Percentiles rank a stretch among this genome's conserved stretches.
Conservation (phyloP, 1,140 invertebrate genomes). For the Dendrolimus punctatus region DNA sequence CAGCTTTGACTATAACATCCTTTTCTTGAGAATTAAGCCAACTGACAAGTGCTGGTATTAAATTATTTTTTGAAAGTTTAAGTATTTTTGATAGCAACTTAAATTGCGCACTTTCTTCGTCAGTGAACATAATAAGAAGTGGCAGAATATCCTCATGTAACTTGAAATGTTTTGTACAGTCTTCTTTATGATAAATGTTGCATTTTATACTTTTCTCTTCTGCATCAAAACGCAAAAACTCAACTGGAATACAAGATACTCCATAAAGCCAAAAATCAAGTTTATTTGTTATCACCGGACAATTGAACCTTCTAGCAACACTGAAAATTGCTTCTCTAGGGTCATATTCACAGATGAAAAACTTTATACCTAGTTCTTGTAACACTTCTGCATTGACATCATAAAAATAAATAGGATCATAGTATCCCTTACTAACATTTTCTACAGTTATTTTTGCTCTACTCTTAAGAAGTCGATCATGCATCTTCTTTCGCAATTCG, state of each 20-base stretch:
- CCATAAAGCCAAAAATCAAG: constrained; percentile 21
- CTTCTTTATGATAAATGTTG: constrained; percentile 12
- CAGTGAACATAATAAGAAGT: too few species aligned
- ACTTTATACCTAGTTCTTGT: constrained; percentile 20
- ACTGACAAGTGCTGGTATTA: too few species aligned
- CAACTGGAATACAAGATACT: constrained; percentile 16
- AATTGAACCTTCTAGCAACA: constrained; percentile 16
- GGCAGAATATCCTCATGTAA: too few species aligned
- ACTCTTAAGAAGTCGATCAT: constrained; percentile 19
- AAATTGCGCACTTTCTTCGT: too few species aligned
- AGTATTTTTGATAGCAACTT: too few species aligned
- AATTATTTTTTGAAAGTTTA: too few species aligned
- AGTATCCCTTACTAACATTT: constrained; percentile 9
- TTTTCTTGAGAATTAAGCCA: too few species aligned
- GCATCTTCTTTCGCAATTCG: constrained; percentile 13
- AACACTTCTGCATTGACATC: constrained; percentile 23
- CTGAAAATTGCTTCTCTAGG: constrained; percentile 14
- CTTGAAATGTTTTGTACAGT: constrained; percentile 2
- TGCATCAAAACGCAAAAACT: constrained; percentile 9
- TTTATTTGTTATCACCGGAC: constrained; percentile 20
- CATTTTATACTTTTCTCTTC: constrained; percentile 2
- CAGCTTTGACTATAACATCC: too few species aligned
- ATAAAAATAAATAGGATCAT: constrained; percentile 21
- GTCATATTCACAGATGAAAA: constrained; percentile 19
- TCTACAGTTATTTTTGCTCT: constrained; percentile 7